A percentile compares a stretch with the other conserved stretches of the same genome.
phyloP scores from a whole-genome alignment of 2,888 invertebrate species.

The Aethes cnicana region DNA sequence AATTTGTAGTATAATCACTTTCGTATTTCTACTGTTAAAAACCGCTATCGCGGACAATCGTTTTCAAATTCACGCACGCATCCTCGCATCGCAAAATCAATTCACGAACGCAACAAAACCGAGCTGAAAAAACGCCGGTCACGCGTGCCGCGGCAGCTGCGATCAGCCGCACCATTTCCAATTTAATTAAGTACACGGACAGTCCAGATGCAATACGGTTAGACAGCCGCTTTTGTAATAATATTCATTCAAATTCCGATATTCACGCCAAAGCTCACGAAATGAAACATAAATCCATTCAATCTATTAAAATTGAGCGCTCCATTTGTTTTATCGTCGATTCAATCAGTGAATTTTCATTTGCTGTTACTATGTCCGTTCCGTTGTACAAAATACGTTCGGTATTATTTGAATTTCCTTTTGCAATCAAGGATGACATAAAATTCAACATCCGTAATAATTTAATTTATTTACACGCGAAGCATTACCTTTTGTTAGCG shows the following conservation, averaged over 20 bases:
- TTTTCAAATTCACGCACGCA: too few relatives aligned
- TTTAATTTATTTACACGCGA: too few relatives aligned
- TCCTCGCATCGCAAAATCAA: not conserved
- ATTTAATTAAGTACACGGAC: conserved; percentile 30
- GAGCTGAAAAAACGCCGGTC: conserved; percentile 8
- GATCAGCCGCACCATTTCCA: conserved; percentile 22
- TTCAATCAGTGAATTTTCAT: conserved; percentile 70
- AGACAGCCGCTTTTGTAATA: conserved; percentile 27
- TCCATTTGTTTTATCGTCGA: conserved; percentile 76
- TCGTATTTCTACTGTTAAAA: too few relatives aligned
- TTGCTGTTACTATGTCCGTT: conserved; percentile 43
- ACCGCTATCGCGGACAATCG: too few relatives aligned
- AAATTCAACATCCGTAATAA: too few relatives aligned
- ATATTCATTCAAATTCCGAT: conserved; percentile 40
- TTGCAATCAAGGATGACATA: too few relatives aligned
- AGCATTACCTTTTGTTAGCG: too few relatives aligned
- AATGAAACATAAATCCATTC: conserved; percentile 77
- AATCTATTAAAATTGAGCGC: conserved; percentile 77
- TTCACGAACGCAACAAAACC: conserved; percentile 9
- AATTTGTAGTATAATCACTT: too few relatives aligned
- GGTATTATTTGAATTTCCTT: too few relatives aligned
- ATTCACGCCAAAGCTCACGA: conserved; percentile 58
- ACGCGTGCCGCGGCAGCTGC: conserved; percentile 21
- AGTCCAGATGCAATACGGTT: conserved; percentile 23
- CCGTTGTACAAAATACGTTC: conserved; percentile 30